phyloP scores from a whole-genome alignment of 1,140 invertebrate species.

The Xylocopa sonorina region DNA sequence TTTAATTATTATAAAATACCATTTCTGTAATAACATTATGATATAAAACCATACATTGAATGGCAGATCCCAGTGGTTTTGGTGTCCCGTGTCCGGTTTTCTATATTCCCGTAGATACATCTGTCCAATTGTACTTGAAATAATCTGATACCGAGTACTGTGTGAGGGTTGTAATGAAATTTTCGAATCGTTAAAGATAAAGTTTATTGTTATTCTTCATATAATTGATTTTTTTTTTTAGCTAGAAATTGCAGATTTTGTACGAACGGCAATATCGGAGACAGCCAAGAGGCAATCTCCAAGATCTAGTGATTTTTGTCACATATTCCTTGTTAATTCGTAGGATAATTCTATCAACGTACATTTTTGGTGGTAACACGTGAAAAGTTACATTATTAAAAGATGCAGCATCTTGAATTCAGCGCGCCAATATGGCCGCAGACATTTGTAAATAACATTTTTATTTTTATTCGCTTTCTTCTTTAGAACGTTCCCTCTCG shows the following conservation, averaged over 20 bases:
- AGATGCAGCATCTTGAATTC: background rate
- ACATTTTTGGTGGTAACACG: slow-evolving; percentile 1
- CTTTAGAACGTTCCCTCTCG: slow-evolving; percentile 82
- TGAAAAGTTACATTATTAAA: slow-evolving; percentile 21
- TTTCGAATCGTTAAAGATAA: slow-evolving; percentile 31
- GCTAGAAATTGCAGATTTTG: slow-evolving; percentile 15
- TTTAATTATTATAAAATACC: slow-evolving; percentile 80
- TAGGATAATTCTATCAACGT: background rate
- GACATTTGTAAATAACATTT: background rate
- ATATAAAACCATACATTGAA: slow-evolving; percentile 81
- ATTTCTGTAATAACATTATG: slow-evolving; percentile 81
- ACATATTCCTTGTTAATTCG: background rate
- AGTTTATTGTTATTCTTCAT: slow-evolving; percentile 45
- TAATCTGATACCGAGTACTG: background rate
- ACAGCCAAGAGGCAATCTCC: background rate
- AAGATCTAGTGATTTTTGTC: background rate
- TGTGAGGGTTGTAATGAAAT: slow-evolving; percentile 8
- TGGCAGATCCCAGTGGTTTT: slow-evolving; percentile 65
- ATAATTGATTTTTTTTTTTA: slow-evolving; percentile 25
- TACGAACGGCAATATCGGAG: background rate
- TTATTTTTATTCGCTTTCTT: slow-evolving; percentile 82
- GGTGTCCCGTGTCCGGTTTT: background rate
- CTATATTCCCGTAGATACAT: background rate
- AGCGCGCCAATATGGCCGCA: background rate
- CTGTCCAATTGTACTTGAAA: background rate